These are phyloP conservation scores for Picathartes gymnocephalus DNA, from an alignment of 2,113 vertebrate genomes.

Conservation along the genomic window DNA sequence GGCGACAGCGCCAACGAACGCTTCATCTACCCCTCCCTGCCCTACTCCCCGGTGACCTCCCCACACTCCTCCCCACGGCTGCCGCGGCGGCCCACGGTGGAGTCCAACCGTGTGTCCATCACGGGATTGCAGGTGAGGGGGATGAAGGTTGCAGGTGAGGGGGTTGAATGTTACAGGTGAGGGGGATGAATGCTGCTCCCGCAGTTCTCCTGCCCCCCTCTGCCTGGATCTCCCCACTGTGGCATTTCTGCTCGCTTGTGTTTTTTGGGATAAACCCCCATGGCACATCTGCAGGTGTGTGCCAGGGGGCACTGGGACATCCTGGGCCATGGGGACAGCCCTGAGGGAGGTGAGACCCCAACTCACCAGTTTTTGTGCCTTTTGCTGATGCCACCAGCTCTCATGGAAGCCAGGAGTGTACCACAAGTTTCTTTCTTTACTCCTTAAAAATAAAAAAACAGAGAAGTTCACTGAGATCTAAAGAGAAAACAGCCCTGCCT, in stretches of 20 bases:
- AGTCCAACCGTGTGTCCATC: conserved; percentile 95
- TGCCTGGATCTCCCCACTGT: rapidly evolving
- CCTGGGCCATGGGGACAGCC: background rate
- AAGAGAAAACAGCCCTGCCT: background rate
- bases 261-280: background rate
- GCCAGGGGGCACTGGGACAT: rapidly evolving
- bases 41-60: conserved; percentile 87
- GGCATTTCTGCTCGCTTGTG: rapidly evolving
- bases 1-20: conserved; percentile 75
- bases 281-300: rapidly evolving
- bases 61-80: conserved; percentile 91
- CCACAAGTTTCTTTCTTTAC: rapidly evolving
- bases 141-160: conserved; percentile 71
- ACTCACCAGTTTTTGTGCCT: rapidly evolving
- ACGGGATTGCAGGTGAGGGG: conserved; percentile 88
- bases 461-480: background rate
- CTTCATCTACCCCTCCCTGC: conserved; percentile 83
- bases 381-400: background rate
- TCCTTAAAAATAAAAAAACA: background rate
- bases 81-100: conserved; percentile 89
- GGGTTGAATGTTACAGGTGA: background rate
- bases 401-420: rapidly evolving
- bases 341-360: background rate
- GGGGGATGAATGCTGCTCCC: rapidly evolving
- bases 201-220: rapidly evolving